Evolutionary conservation across 2,797 vertebrate genomes (phyloP).

Genomic region (Chiloscyllium punctatum): DNA sequence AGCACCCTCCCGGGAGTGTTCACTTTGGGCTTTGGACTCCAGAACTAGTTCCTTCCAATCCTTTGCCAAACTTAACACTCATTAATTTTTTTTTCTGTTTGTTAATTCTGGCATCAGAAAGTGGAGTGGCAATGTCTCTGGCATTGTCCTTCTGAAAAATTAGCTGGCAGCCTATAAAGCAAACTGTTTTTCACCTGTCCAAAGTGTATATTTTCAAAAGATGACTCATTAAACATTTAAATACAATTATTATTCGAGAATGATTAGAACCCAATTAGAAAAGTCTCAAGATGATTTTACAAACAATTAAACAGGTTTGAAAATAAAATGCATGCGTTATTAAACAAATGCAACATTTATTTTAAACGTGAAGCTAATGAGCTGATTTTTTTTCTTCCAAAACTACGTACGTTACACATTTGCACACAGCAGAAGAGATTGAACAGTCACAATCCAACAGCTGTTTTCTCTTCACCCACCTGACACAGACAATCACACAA

Average conservation of each 20-base stretch:
- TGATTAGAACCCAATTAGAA: too few relatives aligned
- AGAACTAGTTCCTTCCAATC: not conserved
- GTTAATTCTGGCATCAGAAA: too few relatives aligned
- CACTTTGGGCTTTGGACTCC: not conserved
- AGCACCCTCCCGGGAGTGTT: not conserved
- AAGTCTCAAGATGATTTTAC: not conserved
- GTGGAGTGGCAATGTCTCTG: too few relatives aligned
- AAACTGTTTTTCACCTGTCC: too few relatives aligned
- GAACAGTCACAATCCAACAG: not conserved
- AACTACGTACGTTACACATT: slow-evolving; percentile 1
- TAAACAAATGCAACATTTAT: not conserved
- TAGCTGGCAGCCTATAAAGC: too few relatives aligned
- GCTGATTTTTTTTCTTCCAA: not conserved
- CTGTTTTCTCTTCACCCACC: not conserved
- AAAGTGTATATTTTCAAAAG: too few relatives aligned
- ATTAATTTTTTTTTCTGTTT: not conserved
- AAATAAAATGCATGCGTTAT: not conserved
- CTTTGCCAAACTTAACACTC: not conserved
- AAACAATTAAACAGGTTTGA: not conserved
- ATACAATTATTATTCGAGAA: too few relatives aligned
- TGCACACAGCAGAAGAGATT: not conserved
- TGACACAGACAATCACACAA: slow-evolving; percentile 13
- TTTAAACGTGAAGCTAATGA: not conserved
- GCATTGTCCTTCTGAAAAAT: too few relatives aligned
- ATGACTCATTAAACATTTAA: too few relatives aligned